phyloP scores from a whole-genome alignment of 2,113 vertebrate genomes.

The Oceanites oceanicus region DNA sequence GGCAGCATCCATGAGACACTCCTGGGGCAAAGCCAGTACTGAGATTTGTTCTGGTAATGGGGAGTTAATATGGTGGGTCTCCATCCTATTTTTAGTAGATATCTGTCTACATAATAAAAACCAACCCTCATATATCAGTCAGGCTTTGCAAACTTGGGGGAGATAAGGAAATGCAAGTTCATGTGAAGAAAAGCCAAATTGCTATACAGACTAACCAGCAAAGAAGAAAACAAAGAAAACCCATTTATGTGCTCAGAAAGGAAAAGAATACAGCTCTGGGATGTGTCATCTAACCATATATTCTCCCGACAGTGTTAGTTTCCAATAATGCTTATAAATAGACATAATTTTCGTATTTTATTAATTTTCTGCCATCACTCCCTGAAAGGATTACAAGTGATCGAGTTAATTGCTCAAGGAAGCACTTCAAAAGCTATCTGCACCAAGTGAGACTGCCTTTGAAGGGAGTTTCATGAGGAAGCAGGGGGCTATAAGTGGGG shows the following conservation, averaged over 20 bases:
- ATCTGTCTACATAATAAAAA: neutral
- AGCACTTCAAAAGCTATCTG: neutral
- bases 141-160: neutral
- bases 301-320: neutral
- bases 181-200: neutral
- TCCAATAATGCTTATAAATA: slow-evolving; percentile 5
- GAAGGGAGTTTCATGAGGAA: neutral
- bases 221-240: neutral
- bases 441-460: neutral
- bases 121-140: neutral
- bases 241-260: neutral
- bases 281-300: neutral
- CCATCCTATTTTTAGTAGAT: neutral
- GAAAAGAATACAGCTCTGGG: neutral
- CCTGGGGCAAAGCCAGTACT: neutral
- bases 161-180: neutral
- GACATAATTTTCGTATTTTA: neutral
- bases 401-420: neutral
- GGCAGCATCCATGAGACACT: neutral
- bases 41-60: neutral
- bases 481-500: neutral
- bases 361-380: neutral
- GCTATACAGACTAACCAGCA: neutral
- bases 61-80: neutral
- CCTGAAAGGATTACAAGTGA: neutral